Percentiles rank a stretch among this genome's conserved stretches.
These are phyloP conservation scores for Colius striatus DNA, from an alignment of 2,113 vertebrate species.

Conservation along the genomic window DNA sequence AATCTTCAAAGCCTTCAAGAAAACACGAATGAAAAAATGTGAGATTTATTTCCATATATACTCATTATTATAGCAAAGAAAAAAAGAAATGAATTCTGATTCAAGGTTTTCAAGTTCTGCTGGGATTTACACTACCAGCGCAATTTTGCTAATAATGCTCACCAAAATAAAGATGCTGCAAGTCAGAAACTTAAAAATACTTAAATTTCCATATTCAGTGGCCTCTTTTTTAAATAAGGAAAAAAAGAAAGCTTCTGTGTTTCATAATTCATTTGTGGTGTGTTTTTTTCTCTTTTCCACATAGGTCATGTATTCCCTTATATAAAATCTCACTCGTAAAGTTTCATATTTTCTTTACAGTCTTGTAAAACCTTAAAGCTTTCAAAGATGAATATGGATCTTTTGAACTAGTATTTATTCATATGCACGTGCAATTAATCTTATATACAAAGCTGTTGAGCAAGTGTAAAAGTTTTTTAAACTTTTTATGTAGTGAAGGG, in stretches of 20 bases:
- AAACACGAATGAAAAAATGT: background rate
- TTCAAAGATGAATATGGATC: background rate
- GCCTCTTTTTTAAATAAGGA: background rate
- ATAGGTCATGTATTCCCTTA: background rate
- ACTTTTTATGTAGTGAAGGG: background rate
- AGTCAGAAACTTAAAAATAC: background rate
- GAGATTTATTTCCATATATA: background rate
- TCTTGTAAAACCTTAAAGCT: background rate
- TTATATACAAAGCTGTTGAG: background rate
- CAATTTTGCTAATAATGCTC: background rate
- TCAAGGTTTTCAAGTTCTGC: slow-evolving; percentile 5
- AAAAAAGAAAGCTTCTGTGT: background rate
- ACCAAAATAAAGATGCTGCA: background rate
- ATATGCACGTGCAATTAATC: background rate
- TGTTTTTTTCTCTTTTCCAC: background rate
- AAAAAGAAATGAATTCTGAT: slow-evolving; percentile 24
- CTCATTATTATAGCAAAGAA: background rate
- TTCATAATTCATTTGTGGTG: background rate
- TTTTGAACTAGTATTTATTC: background rate
- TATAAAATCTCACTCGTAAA: background rate
- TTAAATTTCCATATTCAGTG: slow-evolving; percentile 5
- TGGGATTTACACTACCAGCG: background rate
- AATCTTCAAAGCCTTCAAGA: background rate
- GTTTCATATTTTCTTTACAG: background rate
- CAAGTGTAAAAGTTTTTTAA: background rate